Base-by-base conservation (phyloP, 1,140 invertebrate genomes). In the Coelopa frigida region DNA sequence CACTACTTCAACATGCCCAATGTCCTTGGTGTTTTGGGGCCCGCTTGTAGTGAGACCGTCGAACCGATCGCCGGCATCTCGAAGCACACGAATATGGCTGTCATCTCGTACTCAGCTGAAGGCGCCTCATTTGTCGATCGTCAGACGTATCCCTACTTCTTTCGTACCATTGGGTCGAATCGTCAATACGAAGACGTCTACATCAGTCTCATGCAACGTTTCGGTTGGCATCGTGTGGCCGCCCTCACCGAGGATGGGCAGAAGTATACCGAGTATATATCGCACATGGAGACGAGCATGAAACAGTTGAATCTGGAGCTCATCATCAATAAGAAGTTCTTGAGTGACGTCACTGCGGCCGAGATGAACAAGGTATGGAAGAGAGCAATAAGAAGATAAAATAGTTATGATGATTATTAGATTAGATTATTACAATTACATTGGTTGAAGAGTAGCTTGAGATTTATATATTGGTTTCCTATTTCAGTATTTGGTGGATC, bases 41-140 rank as follows among this genome's bases (percentile, higher is more conserved):
- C 88, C 4, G 86, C 84, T 7, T 92, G 88, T 61, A 87, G 84
- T 4, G 86, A 90, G 61, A 88, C 87, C 1, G 82, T 89, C 0
- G 85, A 89, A 61, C 85, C 87, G 0, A 72, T 91, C 14, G 85
- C 86, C 8, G 84, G 60, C 1, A 77, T 91, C n/a, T 83, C 87
- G 0, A 84, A 80, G 45, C 80, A 87, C 57, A 89, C 83, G 54
- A 79, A 80, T 47, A 84, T 82, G 20, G 73, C 87, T 26, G 78
- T 87, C 0, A 82, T 91, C 32, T 88, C 85, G 26, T 92, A 90
- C 62, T 83, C 83, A 46, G 87, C 87, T 2, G 87, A 90, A 59
- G 85, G 84, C 1, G 76, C 79, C 2, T 78, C 75, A 38, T 82
- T 87, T 54, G 78, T 76, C 0, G 80, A 89, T 67, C 72, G 81